Percentiles rank a stretch among this genome's conserved stretches.
Evolutionary conservation across 1,140 invertebrate species (phyloP).

Genomic region (Pygmarrhopalites habei): DNA sequence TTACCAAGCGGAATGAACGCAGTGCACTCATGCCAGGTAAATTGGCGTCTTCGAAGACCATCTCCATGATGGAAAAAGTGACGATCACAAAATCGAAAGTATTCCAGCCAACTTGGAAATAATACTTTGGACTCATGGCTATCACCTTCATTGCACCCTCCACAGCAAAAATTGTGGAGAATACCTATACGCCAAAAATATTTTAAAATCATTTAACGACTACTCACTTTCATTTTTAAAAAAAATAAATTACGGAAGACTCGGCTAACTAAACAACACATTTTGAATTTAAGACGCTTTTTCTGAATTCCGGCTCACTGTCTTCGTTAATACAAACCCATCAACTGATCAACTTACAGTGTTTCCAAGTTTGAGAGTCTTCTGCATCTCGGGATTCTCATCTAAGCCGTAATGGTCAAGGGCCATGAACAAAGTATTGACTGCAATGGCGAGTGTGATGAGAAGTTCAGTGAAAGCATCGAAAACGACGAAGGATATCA

Average conservation of each 20-base stretch:
- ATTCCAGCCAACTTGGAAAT: constrained; percentile 98
- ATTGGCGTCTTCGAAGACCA: constrained; percentile 80
- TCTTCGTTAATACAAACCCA: not conserved
- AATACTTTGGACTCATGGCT: constrained; percentile 93
- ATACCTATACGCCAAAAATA: constrained; percentile 65
- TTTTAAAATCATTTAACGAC: not conserved
- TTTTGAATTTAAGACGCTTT: no score
- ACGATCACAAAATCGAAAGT: constrained; percentile 99
- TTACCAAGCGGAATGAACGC: constrained; percentile 95
- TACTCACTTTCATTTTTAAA: not conserved
- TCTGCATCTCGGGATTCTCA: constrained; percentile 40
- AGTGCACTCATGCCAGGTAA: constrained; percentile 63
- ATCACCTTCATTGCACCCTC: constrained; percentile 93
- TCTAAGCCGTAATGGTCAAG: constrained; percentile 72
- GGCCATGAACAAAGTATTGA: constrained; percentile 97
- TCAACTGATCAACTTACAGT: constrained; percentile 13
- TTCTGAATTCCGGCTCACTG: not conserved
- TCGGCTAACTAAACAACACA: no score
- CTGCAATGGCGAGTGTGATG: constrained; percentile 95
- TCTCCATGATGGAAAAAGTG: constrained; percentile 83
- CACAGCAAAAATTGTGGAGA: constrained; percentile 93
- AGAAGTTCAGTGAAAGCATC: constrained; percentile 97
- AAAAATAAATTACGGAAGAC: no score
- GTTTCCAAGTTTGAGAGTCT: constrained; percentile 46
- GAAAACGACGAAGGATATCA: constrained; percentile 84